Conservation (phyloP, 2,113 vertebrate species). For the Chauna torquata region DNA sequence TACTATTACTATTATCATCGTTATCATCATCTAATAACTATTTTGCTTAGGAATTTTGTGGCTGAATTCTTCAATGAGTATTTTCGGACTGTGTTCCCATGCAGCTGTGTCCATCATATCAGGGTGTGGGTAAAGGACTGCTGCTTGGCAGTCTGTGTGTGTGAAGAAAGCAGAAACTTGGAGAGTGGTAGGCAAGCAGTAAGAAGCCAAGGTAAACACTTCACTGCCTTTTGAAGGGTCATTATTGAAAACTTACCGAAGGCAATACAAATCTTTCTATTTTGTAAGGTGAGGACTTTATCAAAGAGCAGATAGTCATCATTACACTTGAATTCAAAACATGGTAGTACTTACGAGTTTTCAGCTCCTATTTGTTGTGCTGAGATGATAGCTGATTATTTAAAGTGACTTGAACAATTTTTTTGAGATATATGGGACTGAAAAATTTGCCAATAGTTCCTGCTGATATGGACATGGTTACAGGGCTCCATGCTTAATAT, state of each 20-base stretch:
- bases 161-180: not conserved
- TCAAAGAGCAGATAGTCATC: not conserved
- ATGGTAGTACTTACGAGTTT: not conserved
- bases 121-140: not conserved
- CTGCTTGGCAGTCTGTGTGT: rapidly evolving
- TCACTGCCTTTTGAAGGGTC: not conserved
- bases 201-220: not conserved
- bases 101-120: not conserved
- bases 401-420: not conserved
- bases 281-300: not conserved
- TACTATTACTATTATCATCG: not conserved
- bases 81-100: not conserved
- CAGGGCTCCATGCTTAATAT: not conserved
- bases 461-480: not conserved
- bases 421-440: not conserved
- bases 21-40: not conserved
- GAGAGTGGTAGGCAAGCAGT: not conserved
- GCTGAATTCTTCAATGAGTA: not conserved
- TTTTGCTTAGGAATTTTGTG: not conserved
- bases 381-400: not conserved
- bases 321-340: not conserved
- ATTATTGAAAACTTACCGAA: not conserved
- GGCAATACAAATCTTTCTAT: not conserved
- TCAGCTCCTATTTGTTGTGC: not conserved
- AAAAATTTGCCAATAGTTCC: not conserved